These are phyloP conservation scores for Chorisops tibialis DNA, from an alignment of 2,888 invertebrate species.

Conservation along the genomic window DNA sequence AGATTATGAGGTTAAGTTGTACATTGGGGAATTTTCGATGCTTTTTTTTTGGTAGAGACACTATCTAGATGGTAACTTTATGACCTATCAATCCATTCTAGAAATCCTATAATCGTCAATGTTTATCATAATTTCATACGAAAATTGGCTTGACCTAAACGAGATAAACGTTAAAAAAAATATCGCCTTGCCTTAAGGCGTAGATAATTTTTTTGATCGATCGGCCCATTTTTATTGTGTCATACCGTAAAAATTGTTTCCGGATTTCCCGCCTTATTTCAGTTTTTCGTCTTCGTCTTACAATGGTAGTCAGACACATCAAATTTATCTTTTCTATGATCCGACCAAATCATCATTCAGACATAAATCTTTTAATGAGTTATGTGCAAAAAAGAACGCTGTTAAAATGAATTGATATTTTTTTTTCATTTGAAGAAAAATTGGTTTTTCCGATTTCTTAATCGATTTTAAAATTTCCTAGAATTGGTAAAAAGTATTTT, in stretches of 20 bases:
- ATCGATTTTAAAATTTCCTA: no score
- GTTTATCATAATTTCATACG: neutral
- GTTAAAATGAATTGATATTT: no score
- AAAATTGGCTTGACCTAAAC: neutral
- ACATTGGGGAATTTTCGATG: no score
- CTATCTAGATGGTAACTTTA: no score
- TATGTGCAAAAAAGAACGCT: conserved; percentile 6
- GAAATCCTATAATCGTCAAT: neutral
- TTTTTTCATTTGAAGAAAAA: no score
- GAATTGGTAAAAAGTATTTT: no score
- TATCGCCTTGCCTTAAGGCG: neutral
- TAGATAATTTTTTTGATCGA: conserved; percentile 11
- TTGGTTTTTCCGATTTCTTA: no score
- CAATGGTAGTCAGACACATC: neutral
- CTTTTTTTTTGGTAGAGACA: no score
- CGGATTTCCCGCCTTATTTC: neutral
- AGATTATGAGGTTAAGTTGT: no score
- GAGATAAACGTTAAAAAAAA: neutral
- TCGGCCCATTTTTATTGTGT: conserved; percentile 13
- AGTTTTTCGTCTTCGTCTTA: neutral
- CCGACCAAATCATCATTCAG: conserved; percentile 2
- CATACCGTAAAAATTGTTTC: conserved; percentile 2
- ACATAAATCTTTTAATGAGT: conserved; percentile 18
- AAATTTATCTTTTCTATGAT: neutral
- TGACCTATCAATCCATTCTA: neutral